Evolutionary conservation across 2,797 vertebrate species (phyloP), one percentile per base, ranked within the genome.

Genomic region (Hyperoplus immaculatus): DNA sequence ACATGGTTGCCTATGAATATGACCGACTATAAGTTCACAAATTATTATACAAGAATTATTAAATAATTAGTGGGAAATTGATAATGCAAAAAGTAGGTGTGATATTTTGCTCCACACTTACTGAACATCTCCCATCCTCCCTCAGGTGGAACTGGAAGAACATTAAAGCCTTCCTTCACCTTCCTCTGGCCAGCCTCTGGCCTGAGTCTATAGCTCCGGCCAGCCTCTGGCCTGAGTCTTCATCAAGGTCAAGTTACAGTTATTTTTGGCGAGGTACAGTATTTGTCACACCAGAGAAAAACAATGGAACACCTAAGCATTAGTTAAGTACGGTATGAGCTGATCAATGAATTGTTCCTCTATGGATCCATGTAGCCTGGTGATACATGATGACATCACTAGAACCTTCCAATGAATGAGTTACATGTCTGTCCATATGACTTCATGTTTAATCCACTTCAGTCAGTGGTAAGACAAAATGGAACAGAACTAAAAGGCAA

Each of bases 141-240:
- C 74, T 70, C 42, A 61, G 71, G 46, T 56, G 51, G 46, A 66
- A 16, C 36, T 43, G 18, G 45, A 83, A 56, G 47, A 66, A 64
- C 46, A 47, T 51, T 49, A 41, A 49, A 60, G 18, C 65, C 15
- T 55, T 14, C 43, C 14, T 73, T 51, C 55, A 15, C 50, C 63
- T 62, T 77, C 57, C 21, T 63, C 66, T 63, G 60, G 56, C 50
- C 57, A 67, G 46, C 78, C 72, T 83, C 72, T 76, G 75, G 63
- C 63, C 78, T 78, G n/a, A 38, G 69, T 55, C 69, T 59, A 29
- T 36, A 65, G 53, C 57, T 66, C 53, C 51, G 47, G 67, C 46
- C 46, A n/a, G 38, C 21, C 21, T 21, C 21, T 21, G 29, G 29
- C 29, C 29, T 29, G 29, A 29, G 29, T 29, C 29, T 29, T 29